A percentile compares a stretch with the other conserved stretches of the same genome.
These are phyloP conservation scores for Cardinalis cardinalis DNA, from an alignment of 2,113 vertebrate genomes.

Conservation along the genomic window DNA sequence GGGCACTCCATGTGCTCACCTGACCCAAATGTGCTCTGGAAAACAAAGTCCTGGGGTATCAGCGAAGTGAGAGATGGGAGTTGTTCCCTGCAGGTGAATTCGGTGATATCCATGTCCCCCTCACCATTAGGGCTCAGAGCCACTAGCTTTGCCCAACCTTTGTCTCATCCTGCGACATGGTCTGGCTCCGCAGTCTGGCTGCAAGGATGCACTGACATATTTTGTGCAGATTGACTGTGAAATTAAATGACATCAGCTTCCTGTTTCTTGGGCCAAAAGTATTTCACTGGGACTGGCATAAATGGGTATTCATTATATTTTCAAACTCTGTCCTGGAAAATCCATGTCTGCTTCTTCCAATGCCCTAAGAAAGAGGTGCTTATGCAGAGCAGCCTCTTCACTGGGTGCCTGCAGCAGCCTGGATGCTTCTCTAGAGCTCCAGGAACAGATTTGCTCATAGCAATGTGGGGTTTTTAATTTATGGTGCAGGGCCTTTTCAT, in stretches of 20 bases:
- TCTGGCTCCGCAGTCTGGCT: fast-evolving
- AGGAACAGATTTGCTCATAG: not conserved
- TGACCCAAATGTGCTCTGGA: not conserved
- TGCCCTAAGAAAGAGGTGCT: not conserved
- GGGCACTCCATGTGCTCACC: not conserved
- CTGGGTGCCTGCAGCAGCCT: not conserved
- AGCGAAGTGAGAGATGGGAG: not conserved
- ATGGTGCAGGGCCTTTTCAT: not conserved
- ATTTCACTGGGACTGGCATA: not conserved
- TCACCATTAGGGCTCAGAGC: not conserved
- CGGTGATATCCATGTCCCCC: fast-evolving
- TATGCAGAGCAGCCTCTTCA: not conserved
- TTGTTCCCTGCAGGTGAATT: not conserved
- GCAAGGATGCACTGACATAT: fast-evolving
- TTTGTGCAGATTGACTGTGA: not conserved
- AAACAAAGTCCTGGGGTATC: not conserved
- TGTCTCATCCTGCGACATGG: not conserved
- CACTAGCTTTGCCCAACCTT: not conserved
- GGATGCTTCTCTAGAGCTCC: not conserved
- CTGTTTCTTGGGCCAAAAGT: not conserved
- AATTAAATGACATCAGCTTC: not conserved
- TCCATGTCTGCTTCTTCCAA: not conserved
- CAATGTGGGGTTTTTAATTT: not conserved
- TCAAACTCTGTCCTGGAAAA: not conserved
- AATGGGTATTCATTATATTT: not conserved